A percentile compares a stretch with the other conserved stretches of the same genome.
Conservation (phyloP, 2,113 vertebrate species). For the Gobiocypris rarus region DNA sequence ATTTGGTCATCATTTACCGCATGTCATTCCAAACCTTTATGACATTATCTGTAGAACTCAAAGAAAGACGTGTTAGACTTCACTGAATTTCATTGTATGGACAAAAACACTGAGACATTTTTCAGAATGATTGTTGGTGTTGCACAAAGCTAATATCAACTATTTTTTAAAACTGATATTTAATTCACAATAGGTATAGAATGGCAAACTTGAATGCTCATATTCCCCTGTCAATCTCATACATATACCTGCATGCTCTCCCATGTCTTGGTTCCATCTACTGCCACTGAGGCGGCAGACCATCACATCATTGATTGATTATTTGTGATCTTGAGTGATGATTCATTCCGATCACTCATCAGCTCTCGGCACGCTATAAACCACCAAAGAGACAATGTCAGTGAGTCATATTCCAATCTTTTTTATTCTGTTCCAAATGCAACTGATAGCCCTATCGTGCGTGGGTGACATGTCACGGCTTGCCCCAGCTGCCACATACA, state of each 20-base stretch:
- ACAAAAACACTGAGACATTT: not conserved
- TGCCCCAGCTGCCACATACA: constrained; percentile 55
- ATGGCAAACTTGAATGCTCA: not conserved
- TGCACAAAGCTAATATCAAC: too few relatives aligned
- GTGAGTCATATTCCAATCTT: constrained; percentile 31
- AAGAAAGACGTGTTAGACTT: not conserved
- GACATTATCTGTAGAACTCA: not conserved
- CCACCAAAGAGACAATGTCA: constrained; percentile 34
- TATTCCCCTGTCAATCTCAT: not conserved
- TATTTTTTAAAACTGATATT: not conserved
- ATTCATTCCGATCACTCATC: constrained; percentile 40
- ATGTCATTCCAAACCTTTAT: not conserved
- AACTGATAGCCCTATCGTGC: constrained; percentile 43
- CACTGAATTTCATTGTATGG: not conserved
- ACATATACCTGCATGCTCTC: not conserved
- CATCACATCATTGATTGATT: constrained; percentile 56
- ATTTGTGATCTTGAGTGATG: not conserved
- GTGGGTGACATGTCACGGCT: constrained; percentile 44
- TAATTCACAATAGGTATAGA: not conserved
- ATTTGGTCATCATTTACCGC: not conserved
- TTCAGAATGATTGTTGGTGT: not conserved
- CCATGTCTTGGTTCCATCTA: not conserved
- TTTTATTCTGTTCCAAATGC: constrained; percentile 47
- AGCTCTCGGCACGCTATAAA: constrained; percentile 24
- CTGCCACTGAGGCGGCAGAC: constrained; percentile 37